Evolutionary conservation across 2,797 vertebrate genomes (phyloP), one percentile per base, ranked within the genome.

Genomic region (Hydrophis major): DNA sequence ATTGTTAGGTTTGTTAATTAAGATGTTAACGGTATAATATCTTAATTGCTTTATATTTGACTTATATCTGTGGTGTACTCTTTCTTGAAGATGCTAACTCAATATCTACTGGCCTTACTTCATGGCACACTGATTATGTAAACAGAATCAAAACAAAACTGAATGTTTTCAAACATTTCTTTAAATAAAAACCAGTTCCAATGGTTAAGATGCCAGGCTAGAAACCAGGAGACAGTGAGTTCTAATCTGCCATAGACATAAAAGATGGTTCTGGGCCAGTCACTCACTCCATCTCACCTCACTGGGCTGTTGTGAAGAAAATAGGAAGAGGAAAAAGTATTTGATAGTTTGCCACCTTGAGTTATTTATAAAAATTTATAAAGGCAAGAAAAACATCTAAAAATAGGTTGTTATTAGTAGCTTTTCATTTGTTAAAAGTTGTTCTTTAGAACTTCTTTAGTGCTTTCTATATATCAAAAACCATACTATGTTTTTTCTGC

Each of bases 101-200:
- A 47, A 0, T 91, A 89, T 4, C 50, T 63, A 2, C 88, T 74
- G 66, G 42, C 56, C 32, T 88, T 91, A 61, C 61, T 93, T 93
- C 63, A 88, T 14, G 2, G 86, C 32, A 87, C 90, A 63, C 47
- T 94, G 88, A 90, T 94, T 93, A 60, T 90, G 32, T 90, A 61
- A 0, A 0, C 74, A 92, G 25, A 27, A 20, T 22, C 66, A 78
- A 86, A 78, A 74, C n/a, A 78, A 61, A 69, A 69, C 5, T 86
- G 20, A 92, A 55, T 57, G 89, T 50, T 57, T 57, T 57, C 56
- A 57, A 57, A 57, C 57, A 89, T 89, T 91, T 69, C 55, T 20
- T 28, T 27, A 86, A 83, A 18, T 25, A 12, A 63, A 93, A 93
- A 32, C 20, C 56, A 78, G 32, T 13, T 25, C 20, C 87, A 86